Evolutionary conservation across 2,888 invertebrate genomes (phyloP), one percentile per base, ranked within the genome.

Genomic region (Pandemis heparana): DNA sequence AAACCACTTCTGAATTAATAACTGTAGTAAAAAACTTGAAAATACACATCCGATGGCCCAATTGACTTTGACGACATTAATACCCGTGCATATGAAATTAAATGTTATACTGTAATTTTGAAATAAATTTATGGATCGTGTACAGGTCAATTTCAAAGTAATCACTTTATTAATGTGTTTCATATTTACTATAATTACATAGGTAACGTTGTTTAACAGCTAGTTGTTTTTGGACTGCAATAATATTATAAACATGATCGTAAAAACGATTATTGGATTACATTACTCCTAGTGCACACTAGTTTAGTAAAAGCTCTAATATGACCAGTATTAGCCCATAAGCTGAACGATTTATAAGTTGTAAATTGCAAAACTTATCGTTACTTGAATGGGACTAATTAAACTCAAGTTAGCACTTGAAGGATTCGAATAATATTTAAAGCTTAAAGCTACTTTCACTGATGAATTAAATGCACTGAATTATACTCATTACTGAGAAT

Each of bases 21-120:
- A 12, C 12, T 8, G 14, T 53, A 38, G 12, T 70, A 16, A 63
- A 63, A 46, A 64, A 56, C 6, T 12, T 6, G 14, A 46, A 56
- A 70, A 56, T 70, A 70, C 7, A 18, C 63, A 64, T 70, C 56
- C 53, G n/a, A 66, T 46, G 38, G 38, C 64, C 16, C 70, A 1
- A 39, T 70, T 63, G 46, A 16, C 16, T 39, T 18, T 5, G 56
- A 32, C 16, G 16, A 59, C 32, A 59, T 59, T 59, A 23, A 59
- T 14, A 10, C 9, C 16, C 2, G 9, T 51, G 51, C 51, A 51
- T 51, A n/a, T 51, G 51, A 51, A 53, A 18, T 18, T 53, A 48
- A n/a, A 48, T 48, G 1, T 48, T 53, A 8, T 53, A 16, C 8
- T 8, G 16, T 53, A 18, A 16, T 53, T 53, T 53, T 53, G 16